These are phyloP conservation scores for Pygoscelis antarcticus DNA, from an alignment of 2,113 vertebrate species.

Conservation along the genomic window DNA sequence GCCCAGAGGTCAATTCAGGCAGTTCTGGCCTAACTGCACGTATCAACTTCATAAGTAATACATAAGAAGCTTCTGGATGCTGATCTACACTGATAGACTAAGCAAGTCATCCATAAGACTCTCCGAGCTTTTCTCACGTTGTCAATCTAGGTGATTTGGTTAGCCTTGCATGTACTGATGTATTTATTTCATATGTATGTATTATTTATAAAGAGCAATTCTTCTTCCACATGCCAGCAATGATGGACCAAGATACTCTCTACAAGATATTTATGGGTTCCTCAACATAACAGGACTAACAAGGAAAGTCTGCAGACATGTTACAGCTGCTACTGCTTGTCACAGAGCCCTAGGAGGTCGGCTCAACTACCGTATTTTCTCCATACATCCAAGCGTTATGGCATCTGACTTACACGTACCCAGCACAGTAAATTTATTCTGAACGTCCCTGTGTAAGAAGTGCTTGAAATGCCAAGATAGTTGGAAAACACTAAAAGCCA, in stretches of 20 bases:
- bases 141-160: constrained; percentile 61
- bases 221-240: constrained; percentile 54
- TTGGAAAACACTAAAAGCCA: not conserved
- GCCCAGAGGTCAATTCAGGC: constrained; percentile 42
- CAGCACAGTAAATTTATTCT: constrained; percentile 6
- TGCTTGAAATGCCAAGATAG: not conserved
- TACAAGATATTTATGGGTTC: constrained; percentile 57
- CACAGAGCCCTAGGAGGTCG: constrained; percentile 20
- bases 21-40: constrained; percentile 7
- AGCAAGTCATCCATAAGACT: constrained; percentile 35
- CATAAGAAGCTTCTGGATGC: constrained; percentile 39
- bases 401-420: not conserved
- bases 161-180: constrained; percentile 40
- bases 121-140: not conserved
- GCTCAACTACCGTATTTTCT: constrained; percentile 6
- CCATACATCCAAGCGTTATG: not conserved
- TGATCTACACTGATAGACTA: constrained; percentile 46
- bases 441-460: not conserved
- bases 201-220: constrained; percentile 69
- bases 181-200: constrained; percentile 63
- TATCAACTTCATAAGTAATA: constrained; percentile 28
- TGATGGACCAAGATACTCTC: constrained; percentile 28
- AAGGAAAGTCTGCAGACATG: not conserved
- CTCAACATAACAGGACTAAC: constrained; percentile 55
- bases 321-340: constrained; percentile 46